Evolutionary conservation across 2,888 invertebrate species (phyloP).

Genomic region (Capitulum mitella): DNA sequence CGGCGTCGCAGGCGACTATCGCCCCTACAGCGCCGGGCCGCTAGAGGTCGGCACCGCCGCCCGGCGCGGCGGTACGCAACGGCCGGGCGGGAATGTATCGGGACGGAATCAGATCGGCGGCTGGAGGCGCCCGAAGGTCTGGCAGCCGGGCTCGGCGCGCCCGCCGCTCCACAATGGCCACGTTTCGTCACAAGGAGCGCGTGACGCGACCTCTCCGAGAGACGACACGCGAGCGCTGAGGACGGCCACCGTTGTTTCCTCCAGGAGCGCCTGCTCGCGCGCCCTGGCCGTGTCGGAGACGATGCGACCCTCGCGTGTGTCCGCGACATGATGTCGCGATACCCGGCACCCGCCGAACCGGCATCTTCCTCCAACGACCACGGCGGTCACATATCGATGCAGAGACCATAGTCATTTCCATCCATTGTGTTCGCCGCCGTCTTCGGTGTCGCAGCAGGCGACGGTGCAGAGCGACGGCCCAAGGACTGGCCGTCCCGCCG

Average conservation of each 20-base stretch:
- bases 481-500: neutral
- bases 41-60: neutral
- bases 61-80: neutral
- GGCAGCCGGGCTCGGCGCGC: neutral
- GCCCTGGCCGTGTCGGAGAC: neutral
- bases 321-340: no score
- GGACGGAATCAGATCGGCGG: neutral
- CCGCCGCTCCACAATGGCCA: neutral
- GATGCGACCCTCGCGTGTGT: neutral
- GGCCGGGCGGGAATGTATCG: conserved; percentile 1
- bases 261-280: neutral
- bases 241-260: no score
- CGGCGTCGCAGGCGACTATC: neutral
- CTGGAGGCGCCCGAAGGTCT: neutral
- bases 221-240: no score
- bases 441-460: neutral
- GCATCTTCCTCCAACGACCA: no score
- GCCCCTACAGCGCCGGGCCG: neutral
- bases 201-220: no score
- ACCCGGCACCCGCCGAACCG: no score
- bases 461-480: neutral
- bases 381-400: no score
- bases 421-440: no score
- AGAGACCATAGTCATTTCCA: no score
- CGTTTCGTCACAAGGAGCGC: neutral